Percentiles rank a stretch among this genome's conserved stretches.
phyloP scores from a whole-genome alignment of 2,888 invertebrate genomes.

The Drosophila neonasuta region DNA sequence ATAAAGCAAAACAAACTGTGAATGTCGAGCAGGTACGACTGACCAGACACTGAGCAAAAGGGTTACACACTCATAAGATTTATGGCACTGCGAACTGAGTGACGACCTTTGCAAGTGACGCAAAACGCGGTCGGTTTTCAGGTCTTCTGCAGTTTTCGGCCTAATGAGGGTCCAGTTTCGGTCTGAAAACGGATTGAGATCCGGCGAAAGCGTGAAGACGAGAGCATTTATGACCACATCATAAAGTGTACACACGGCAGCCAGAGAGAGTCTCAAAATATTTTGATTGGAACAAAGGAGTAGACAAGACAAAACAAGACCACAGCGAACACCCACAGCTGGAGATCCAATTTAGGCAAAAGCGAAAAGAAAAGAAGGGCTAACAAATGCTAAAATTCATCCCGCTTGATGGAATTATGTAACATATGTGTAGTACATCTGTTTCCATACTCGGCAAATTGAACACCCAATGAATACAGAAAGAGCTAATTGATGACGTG shows the following conservation, averaged over 20 bases:
- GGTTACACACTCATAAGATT: conserved; percentile 58
- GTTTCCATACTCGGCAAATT: conserved; percentile 25
- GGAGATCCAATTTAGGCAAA: conserved; percentile 37
- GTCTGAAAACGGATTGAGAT: conserved; percentile 12
- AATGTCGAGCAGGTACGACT: conserved; percentile 41
- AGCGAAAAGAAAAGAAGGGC: conserved; percentile 30
- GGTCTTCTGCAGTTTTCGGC: conserved; percentile 24
- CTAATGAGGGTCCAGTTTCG: conserved; percentile 36
- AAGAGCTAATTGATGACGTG: conserved; percentile 66
- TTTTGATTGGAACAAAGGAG: conserved; percentile 71
- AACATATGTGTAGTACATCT: conserved; percentile 38
- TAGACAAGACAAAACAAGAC: conserved; percentile 27
- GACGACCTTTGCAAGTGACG: conserved; percentile 49
- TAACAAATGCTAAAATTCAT: conserved; percentile 33
- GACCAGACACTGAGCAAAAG: conserved; percentile 41
- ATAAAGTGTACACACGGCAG: conserved; percentile 67
- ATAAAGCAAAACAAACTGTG: conserved; percentile 18
- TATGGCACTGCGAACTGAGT: conserved; percentile 47
- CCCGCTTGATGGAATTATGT: conserved; percentile 30
- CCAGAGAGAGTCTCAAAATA: conserved; percentile 72
- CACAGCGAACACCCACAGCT: conserved; percentile 48
- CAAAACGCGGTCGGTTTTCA: conserved; percentile 48
- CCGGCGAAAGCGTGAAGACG: conserved; percentile 63
- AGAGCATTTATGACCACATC: conserved; percentile 67
- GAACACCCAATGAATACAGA: conserved; percentile 60